phyloP scores from a whole-genome alignment of 2,113 vertebrate species.

The Rhinolophus sinicus region DNA sequence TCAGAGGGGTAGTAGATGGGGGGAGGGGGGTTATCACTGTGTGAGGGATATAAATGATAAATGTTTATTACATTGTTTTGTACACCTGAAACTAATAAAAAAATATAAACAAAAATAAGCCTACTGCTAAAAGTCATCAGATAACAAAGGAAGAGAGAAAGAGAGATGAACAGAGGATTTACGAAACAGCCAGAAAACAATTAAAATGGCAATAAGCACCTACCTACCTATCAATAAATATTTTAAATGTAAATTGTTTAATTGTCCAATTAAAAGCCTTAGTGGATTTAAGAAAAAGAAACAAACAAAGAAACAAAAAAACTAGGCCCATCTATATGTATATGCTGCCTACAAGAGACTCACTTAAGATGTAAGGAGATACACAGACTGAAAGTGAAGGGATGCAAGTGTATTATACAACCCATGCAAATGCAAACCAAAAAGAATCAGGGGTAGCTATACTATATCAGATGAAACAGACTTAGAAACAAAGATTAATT shows the following conservation, averaged over 20 bases:
- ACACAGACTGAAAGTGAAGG: background rate
- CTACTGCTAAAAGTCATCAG: background rate
- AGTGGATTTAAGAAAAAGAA: background rate
- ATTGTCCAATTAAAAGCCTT: background rate
- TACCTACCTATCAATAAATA: background rate
- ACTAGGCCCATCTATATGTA: background rate
- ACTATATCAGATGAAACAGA: background rate
- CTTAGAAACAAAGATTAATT: background rate
- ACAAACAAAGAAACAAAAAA: background rate
- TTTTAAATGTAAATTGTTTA: background rate
- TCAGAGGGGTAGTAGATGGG: no score
- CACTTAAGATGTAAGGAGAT: background rate
- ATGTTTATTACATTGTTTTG: no score
- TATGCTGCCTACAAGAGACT: background rate
- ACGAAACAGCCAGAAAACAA: background rate
- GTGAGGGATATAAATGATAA: no score
- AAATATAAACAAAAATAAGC: background rate
- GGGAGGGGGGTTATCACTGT: no score
- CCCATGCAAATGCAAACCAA: background rate
- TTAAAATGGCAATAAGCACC: background rate
- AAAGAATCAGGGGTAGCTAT: background rate
- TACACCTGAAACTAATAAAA: no score
- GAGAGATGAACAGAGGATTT: background rate
- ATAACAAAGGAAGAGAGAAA: background rate
- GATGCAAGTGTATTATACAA: background rate